Base-by-base conservation (phyloP, 2,888 invertebrate genomes). In the Spatulosminthurus flaviceps region DNA sequence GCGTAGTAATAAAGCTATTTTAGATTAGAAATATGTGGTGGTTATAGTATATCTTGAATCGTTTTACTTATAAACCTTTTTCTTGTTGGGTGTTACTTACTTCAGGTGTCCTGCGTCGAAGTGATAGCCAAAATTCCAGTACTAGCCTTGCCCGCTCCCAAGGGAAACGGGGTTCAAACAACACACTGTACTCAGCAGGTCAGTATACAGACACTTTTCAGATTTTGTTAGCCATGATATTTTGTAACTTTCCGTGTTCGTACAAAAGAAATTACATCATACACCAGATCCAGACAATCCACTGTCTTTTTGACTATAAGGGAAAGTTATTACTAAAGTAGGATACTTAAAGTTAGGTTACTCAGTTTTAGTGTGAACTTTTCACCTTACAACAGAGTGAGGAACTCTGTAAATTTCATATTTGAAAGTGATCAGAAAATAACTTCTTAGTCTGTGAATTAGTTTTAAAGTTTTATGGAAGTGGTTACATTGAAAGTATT, bases 71-170 rank as follows among this genome's bases (percentile, higher is more conserved):
- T 64, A 24, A 24, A 64, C 21, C 60, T 72, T 26, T 43, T n/a
- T 51, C 1, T 72, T 71, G 4, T 41, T 34, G 26, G 64, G 64
- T 43, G 42, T 21, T 13, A 51, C n/a, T n/a, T n/a, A n/a, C 51
- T 76, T 34, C 29, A 83, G 83, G 84, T 80, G 83, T 71, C 73
- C 81, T 85, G 51, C 82, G 84, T 42, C 81, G 85, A 77, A 85
- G 85, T 82, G 84, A 84, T 83, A 85, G 85, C 79, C 84, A 84
- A 77, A 84, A 81, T 77, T 85, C 84, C 72, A 84, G 82, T 75
- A 82, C 84, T 73, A 84, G 85, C 80, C 81, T 84, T 80, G 85
- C 84, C 21, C 79, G 83, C 72, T 82, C 85, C 19, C 83, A 82
- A 77, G 83, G 84, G 76, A 84, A 84, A 81, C 81, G 83, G 69